These are phyloP conservation scores for Drosophila parabipectinata DNA, from an alignment of 1,140 invertebrate species.

Conservation along the genomic window DNA sequence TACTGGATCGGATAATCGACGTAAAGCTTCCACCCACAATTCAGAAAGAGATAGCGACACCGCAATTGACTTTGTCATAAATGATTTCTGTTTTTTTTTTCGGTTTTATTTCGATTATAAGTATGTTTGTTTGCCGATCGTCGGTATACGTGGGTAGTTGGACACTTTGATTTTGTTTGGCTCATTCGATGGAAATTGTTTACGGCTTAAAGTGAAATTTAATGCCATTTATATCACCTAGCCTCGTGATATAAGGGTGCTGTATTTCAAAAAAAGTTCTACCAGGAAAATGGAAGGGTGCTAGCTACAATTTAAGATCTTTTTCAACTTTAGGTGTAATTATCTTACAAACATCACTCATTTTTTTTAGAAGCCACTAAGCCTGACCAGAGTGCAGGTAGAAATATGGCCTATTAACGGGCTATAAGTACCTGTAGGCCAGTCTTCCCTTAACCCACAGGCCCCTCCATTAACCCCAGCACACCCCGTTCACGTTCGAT, in stretches of 20 bases:
- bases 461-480: not conserved
- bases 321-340: not conserved
- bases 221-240: conserved; percentile 1
- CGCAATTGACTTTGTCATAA: conserved; percentile 58
- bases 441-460: not conserved
- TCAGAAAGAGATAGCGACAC: conserved; percentile 16
- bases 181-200: conserved; percentile 16
- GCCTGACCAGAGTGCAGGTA: not conserved
- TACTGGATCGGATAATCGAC: conserved; percentile 31
- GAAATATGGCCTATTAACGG: conserved; percentile 61
- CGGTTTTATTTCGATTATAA: conserved; percentile 11
- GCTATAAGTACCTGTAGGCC: conserved; percentile 21
- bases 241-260: not conserved
- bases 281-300: not conserved
- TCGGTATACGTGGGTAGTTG: conserved; percentile 15
- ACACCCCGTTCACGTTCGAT: conserved; percentile 56
- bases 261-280: conserved; percentile 2
- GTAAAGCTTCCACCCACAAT: conserved; percentile 44
- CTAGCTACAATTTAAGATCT: no score
- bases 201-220: conserved; percentile 5
- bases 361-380: not conserved
- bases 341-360: not conserved
- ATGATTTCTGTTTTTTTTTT: conserved; percentile 33
- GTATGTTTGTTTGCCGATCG: conserved; percentile 24
- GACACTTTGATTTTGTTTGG: conserved; percentile 21